phyloP scores from a whole-genome alignment of 2,888 invertebrate genomes.

The Hypomecis atomaria region DNA sequence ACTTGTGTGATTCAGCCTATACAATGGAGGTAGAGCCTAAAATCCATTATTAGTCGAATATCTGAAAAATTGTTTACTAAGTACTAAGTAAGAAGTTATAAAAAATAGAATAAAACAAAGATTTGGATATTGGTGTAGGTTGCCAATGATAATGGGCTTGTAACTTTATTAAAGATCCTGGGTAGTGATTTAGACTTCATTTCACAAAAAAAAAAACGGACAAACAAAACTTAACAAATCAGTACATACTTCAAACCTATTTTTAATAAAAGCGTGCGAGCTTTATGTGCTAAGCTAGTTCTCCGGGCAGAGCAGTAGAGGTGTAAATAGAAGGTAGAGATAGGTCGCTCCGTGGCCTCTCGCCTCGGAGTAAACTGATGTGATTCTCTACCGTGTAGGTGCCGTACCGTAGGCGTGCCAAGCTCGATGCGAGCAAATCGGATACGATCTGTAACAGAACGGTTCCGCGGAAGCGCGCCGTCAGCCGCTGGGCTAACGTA shows the following conservation, averaged over 20 bases:
- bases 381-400: slow-evolving; percentile 43
- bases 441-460: slow-evolving; percentile 32
- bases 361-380: slow-evolving; percentile 30
- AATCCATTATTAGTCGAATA: no score
- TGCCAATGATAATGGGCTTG: neutral
- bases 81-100: no score
- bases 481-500: slow-evolving; percentile 46
- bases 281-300: slow-evolving; percentile 25
- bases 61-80: no score
- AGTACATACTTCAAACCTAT: neutral
- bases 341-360: slow-evolving; percentile 22
- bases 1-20: no score
- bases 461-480: slow-evolving; percentile 36
- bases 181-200: neutral
- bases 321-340: slow-evolving; percentile 31
- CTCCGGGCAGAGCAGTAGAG: slow-evolving; percentile 3
- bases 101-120: no score
- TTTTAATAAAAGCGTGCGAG: slow-evolving; percentile 25
- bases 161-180: neutral
- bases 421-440: slow-evolving; percentile 32
- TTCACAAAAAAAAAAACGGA: neutral
- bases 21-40: no score
- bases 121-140: neutral
- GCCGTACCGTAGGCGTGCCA: slow-evolving; percentile 41
- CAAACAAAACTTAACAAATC: neutral